Conservation (phyloP, 2,888 invertebrate genomes). For the Camponotus fellah region DNA sequence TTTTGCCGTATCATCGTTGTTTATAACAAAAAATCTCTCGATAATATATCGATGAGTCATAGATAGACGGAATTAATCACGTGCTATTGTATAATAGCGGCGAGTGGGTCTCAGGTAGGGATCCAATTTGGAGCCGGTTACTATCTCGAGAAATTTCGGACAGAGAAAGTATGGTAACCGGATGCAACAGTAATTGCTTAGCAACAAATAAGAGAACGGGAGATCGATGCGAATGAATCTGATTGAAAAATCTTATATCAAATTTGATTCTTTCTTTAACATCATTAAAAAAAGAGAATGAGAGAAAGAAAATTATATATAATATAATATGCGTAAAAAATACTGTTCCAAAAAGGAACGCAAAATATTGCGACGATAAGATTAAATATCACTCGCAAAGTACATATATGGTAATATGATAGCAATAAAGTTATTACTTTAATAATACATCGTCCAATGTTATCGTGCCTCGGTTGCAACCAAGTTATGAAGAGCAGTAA, state of each 20-base stretch:
- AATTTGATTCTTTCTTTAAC: not conserved
- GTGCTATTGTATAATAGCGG: not conserved
- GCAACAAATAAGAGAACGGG: not conserved
- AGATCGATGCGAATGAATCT: not conserved
- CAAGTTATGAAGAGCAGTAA: not conserved
- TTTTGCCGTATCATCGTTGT: not conserved
- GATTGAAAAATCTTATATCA: not conserved
- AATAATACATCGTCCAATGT: not conserved
- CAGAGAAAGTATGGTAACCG: constrained; percentile 6
- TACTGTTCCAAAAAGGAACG: not conserved
- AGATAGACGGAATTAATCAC: not conserved
- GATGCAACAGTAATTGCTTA: not conserved
- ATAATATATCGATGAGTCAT: not conserved
- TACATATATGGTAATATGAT: not conserved
- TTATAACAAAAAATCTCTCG: constrained; percentile 17
- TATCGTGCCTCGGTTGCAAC: constrained; percentile 27
- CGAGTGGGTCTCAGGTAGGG: not conserved
- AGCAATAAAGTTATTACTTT: constrained; percentile 7
- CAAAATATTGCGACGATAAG: not conserved
- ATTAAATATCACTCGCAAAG: not conserved
- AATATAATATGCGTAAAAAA: not conserved
- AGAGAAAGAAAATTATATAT: not conserved
- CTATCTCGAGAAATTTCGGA: not conserved
- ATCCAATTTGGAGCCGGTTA: not conserved
- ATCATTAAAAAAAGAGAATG: not conserved